Evolutionary conservation across 2,888 invertebrate species (phyloP).

Genomic region (Panopea generosa): DNA sequence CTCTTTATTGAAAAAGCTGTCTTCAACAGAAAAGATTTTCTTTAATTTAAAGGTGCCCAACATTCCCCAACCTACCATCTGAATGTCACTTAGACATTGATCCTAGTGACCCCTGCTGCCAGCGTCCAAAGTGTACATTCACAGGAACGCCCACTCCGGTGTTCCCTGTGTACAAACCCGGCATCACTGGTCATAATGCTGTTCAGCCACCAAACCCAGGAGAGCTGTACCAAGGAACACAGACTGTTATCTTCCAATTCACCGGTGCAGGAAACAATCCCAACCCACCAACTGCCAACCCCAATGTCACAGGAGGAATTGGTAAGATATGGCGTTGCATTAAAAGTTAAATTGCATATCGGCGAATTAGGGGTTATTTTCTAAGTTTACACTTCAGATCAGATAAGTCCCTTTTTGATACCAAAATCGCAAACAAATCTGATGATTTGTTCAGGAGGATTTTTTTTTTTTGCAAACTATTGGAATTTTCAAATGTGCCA

Average conservation of each 20-base stretch:
- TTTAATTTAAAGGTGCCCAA: slow-evolving; percentile 68
- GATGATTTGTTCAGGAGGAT: too few species aligned
- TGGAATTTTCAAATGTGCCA: too few species aligned
- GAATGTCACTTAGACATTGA: slow-evolving; percentile 69
- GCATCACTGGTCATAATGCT: slow-evolving; percentile 66
- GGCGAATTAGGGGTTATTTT: too few species aligned
- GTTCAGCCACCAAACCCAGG: slow-evolving; percentile 67
- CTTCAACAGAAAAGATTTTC: too few species aligned
- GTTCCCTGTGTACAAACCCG: slow-evolving; percentile 67
- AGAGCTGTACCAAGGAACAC: slow-evolving; percentile 67
- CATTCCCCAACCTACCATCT: slow-evolving; percentile 67
- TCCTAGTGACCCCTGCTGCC: slow-evolving; percentile 73
- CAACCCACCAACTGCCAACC: slow-evolving; percentile 56
- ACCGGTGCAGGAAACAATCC: slow-evolving; percentile 44
- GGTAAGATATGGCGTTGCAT: slow-evolving; percentile 52
- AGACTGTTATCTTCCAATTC: slow-evolving; percentile 38
- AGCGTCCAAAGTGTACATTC: slow-evolving; percentile 67
- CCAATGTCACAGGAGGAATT: slow-evolving; percentile 60
- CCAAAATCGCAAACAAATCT: too few species aligned
- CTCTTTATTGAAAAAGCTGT: too few species aligned
- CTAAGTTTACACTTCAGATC: too few species aligned
- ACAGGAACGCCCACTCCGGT: slow-evolving; percentile 69
- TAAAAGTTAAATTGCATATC: too few species aligned
- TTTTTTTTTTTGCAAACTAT: too few species aligned
- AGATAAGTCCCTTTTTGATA: too few species aligned